phyloP scores from a whole-genome alignment of 1,140 invertebrate genomes.

The Orchestia grillus region DNA sequence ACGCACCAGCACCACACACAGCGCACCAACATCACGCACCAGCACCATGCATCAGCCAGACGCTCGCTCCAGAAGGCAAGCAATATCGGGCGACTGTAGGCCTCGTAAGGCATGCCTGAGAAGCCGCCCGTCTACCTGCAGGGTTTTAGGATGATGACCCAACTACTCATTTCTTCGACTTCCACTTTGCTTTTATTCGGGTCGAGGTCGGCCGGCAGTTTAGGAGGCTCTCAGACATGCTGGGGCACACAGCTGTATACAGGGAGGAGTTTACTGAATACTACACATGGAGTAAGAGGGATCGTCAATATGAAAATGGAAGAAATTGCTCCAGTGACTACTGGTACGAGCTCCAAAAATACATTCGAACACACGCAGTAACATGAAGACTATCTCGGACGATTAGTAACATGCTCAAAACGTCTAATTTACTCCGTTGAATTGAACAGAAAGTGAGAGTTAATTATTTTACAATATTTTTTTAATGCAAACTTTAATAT shows the following conservation, averaged over 20 bases:
- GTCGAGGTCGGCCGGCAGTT: background rate
- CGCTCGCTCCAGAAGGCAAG: background rate
- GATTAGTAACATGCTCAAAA: too few relatives aligned
- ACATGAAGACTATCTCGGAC: too few relatives aligned
- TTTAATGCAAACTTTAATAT: too few relatives aligned
- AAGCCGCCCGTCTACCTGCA: background rate
- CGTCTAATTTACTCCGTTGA: too few relatives aligned
- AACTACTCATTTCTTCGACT: constrained; percentile 1
- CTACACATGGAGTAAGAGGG: background rate
- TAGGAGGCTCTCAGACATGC: background rate
- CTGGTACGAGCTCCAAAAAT: background rate
- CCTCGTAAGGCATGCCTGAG: background rate
- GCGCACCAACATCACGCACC: background rate
- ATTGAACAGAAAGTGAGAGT: too few relatives aligned
- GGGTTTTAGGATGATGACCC: constrained; percentile 6
- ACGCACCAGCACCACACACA: background rate
- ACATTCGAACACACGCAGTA: background rate
- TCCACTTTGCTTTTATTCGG: background rate
- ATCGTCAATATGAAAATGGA: background rate
- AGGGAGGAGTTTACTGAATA: background rate
- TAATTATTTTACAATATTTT: too few relatives aligned
- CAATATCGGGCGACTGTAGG: background rate
- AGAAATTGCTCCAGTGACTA: background rate
- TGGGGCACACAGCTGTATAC: background rate
- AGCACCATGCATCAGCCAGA: background rate